Evolutionary conservation across 2,797 vertebrate species (phyloP), one percentile per base, ranked within the genome.

Genomic region (Phylloscopus collybita): DNA sequence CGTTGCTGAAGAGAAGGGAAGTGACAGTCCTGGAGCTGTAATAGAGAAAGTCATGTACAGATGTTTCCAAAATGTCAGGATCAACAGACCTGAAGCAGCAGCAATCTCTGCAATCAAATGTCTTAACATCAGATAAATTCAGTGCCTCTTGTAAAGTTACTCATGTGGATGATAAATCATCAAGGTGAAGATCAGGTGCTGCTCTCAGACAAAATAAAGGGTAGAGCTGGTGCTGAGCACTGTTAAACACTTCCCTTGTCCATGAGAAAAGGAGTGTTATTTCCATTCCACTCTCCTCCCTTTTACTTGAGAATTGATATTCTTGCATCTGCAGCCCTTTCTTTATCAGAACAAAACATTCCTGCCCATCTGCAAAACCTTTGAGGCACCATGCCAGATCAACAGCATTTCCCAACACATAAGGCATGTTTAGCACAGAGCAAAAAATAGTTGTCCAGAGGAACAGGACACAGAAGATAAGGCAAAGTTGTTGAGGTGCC

Each of bases 341-440:
- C 61, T 93, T 88, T 73, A 90, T 88, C 86, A 56, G 82, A 86
- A 65, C 20, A 90, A 88, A 92, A 69, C 72, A 74, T 79, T 94
- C 44, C 40, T 54, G 30, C 60, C 59, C 26, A 53, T 22, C 67
- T 91, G 61, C 80, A 81, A 56, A 86, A 84, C 80, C 62, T 62
- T 94, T 42, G 4, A 11, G 70, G 85, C 56, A 18, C 49, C 26
- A 11, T 22, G 38, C 67, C 64, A 84, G 80, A 64, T 36, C 44
- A 47, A 53, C 54, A 66, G 73, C 44, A n/a, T 81, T 81, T 93
- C 62, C 69, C 76, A 78, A 36, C 10, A 19, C 42, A 29, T 20
- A 18, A 38, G 23, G 23, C 10, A 17, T 18, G 49, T 62, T 72
- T 51, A 71, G 69, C 9, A 2, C 17, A 45, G 51, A 86, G 70